Percentiles rank a stretch among this genome's conserved stretches.
Conservation (phyloP, 2,797 vertebrate species). For the Hemibagrus guttatus region DNA sequence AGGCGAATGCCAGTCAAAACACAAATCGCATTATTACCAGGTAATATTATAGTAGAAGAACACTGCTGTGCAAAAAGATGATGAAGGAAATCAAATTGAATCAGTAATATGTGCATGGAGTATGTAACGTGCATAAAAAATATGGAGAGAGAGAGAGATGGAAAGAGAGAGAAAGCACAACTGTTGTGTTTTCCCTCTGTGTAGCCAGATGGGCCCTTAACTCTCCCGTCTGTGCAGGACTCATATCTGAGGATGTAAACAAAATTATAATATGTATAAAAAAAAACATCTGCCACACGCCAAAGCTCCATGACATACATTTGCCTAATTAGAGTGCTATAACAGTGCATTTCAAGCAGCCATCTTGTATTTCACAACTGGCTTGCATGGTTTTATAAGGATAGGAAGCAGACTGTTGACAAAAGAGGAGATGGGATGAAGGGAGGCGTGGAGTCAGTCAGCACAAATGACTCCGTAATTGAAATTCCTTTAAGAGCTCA, state of each 20-base stretch:
- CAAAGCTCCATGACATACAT: conserved; percentile 59
- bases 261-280: conserved; percentile 31
- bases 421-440: conserved; percentile 52
- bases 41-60: conserved; percentile 21
- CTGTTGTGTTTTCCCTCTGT: conserved; percentile 25
- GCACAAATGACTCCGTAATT: conserved; percentile 51
- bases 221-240: conserved; percentile 56
- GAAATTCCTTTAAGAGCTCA: conserved; percentile 49
- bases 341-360: conserved; percentile 58
- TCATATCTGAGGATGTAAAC: conserved; percentile 48
- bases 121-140: neutral
- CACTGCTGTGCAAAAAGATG: conserved; percentile 62
- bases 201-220: conserved; percentile 55
- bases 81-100: conserved; percentile 71
- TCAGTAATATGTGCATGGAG: conserved; percentile 60
- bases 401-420: conserved; percentile 47
- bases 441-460: conserved; percentile 36
- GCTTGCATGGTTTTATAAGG: conserved; percentile 56
- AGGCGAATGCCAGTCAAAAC: conserved; percentile 44
- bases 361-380: conserved; percentile 61
- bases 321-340: conserved; percentile 62
- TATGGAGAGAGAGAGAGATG: neutral
- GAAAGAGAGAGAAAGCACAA: neutral
- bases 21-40: conserved; percentile 27
- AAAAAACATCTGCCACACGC: conserved; percentile 55